Percentiles rank a stretch among this genome's conserved stretches.
phyloP scores from a whole-genome alignment of 2,113 vertebrate genomes.

The Dicentrarchus labrax region DNA sequence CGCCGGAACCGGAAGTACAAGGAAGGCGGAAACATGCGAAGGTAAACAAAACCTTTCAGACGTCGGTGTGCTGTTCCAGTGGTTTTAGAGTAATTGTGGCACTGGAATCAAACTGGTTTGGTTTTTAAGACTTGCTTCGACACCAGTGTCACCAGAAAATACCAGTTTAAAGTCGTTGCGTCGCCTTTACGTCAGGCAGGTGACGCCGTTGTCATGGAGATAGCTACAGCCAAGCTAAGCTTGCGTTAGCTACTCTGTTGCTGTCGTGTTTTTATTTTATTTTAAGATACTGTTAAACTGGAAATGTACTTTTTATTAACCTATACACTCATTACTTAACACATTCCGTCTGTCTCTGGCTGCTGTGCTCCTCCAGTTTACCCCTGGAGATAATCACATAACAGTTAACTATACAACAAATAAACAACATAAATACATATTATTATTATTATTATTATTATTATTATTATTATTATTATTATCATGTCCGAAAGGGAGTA shows the following conservation, averaged over 20 bases:
- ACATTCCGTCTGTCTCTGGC: not conserved
- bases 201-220: constrained; percentile 57
- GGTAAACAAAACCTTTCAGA: constrained; percentile 70
- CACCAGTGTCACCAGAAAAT: fast-evolving
- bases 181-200: not conserved
- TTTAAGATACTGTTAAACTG: not conserved
- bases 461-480: no score
- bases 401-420: no score
- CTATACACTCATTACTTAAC: no score
- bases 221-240: constrained; percentile 2
- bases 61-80: fast-evolving
- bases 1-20: constrained; percentile 8
- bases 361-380: not conserved
- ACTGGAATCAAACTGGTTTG: fast-evolving
- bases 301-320: not conserved
- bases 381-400: no score
- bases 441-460: no score
- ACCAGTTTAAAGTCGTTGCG: not conserved
- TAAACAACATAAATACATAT: no score
- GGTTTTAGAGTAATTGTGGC: fast-evolving
- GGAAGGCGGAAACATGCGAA: constrained; percentile 72
- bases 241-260: constrained; percentile 16
- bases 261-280: not conserved
- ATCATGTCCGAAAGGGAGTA: no score
- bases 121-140: fast-evolving